Evolutionary conservation across 2,797 vertebrate genomes (phyloP), one percentile per base, ranked within the genome.

Genomic region (Etheostoma nigrum): DNA sequence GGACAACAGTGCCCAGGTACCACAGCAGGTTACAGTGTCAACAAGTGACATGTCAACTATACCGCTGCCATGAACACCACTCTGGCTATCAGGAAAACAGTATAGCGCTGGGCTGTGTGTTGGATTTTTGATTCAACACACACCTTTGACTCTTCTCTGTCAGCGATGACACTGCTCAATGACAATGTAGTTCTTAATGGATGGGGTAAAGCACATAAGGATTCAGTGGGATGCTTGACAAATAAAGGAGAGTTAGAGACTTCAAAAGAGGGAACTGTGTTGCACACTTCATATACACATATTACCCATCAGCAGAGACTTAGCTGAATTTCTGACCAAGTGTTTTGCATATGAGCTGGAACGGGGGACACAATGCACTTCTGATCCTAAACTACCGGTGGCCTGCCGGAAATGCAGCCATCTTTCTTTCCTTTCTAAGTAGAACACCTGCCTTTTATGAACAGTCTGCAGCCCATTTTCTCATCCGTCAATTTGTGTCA

Each of bases 401-500:
- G 73, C 76, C 65, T 62, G 12, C 57, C 6, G 4, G 63, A 78
- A 82, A 51, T 67, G 53, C 52, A 71, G 55, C 54, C 21, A 60
- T 42, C 62, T 76, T 69, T 68, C 66, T 70, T 74, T 68, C 63
- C 67, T 74, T 57, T 66, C 18, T 8, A 72, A 47, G 66, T 71
- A 47, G 66, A 73, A 65, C 61, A 73, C 21, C 44, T 79, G 79
- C 30, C 78, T 78, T 82, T 85, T 79, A 75, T 74, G 64, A 86
- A 78, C 55, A 81, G 51, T 87, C 58, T 81, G 74, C n/a, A 9
- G 74, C 42, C 73, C 45, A 70, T 81, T 78, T 81, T 73, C 71
- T 77, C 86, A 80, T 76, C 74, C 10, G 2, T 53, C 67, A 78
- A 75, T 78, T 72, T 84, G 82, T 84, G 86, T 86, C 85, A 77